phyloP scores from a whole-genome alignment of 2,888 invertebrate genomes.

The Eilema caniola region DNA sequence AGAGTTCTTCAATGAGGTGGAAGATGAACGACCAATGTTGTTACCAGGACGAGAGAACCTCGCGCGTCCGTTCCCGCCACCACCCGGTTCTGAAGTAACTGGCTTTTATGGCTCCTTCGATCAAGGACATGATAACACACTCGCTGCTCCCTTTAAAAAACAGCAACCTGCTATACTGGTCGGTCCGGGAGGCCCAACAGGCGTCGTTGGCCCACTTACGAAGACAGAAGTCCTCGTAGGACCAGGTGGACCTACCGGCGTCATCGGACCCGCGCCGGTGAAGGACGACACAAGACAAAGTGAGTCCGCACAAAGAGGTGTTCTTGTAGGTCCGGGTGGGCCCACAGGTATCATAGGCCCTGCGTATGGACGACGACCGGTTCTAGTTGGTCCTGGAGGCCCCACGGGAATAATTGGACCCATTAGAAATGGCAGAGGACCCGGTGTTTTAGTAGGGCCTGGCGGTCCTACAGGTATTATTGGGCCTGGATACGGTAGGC shows the following conservation, averaged over 20 bases:
- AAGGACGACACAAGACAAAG: conserved; percentile 58
- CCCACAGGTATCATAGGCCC: conserved; percentile 63
- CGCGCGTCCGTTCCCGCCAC: conserved; percentile 60
- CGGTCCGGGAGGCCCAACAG: conserved; percentile 59
- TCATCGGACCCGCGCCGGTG: conserved; percentile 54
- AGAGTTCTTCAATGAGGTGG: conserved; percentile 77
- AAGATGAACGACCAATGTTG: conserved; percentile 69
- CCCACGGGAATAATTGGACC: conserved; percentile 68
- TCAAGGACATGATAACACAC: conserved; percentile 45
- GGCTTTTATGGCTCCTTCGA: conserved; percentile 52
- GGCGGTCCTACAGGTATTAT: conserved; percentile 65
- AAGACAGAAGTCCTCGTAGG: conserved; percentile 41
- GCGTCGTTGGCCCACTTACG: conserved; percentile 35
- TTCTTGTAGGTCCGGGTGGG: conserved; percentile 82
- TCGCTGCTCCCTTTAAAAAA: conserved; percentile 38
- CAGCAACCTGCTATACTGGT: conserved; percentile 44
- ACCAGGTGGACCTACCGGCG: conserved; percentile 69
- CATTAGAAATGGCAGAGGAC: conserved; percentile 42
- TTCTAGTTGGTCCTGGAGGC: conserved; percentile 81
- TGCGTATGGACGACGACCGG: conserved; percentile 47
- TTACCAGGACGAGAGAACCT: conserved; percentile 60
- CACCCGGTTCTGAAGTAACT: conserved; percentile 39
- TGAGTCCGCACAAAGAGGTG: conserved; percentile 59
- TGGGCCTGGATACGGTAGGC: conserved; percentile 60
- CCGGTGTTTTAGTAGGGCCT: conserved; percentile 74